Conservation (phyloP, 2,113 vertebrate species). For the Australoheros scitulus region DNA sequence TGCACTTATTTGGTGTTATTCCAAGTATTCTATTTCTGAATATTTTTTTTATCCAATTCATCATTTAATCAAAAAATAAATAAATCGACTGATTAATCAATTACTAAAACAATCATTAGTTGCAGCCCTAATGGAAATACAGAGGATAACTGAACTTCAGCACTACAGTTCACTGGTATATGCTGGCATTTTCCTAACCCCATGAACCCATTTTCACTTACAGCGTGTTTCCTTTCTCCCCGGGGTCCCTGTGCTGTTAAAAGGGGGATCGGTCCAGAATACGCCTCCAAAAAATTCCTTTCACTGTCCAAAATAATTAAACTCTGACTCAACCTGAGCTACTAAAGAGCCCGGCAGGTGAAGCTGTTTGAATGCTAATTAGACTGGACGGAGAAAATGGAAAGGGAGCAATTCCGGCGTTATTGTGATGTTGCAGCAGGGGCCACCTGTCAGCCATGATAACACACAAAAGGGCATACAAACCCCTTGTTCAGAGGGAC, state of each 20-base stretch:
- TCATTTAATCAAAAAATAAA: too few species aligned
- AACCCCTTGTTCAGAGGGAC: neutral
- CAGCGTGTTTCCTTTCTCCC: neutral
- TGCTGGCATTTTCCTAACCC: neutral
- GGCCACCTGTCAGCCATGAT: slow-evolving; percentile 26
- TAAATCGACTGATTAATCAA: too few species aligned
- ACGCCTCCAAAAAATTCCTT: neutral
- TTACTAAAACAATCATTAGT: too few species aligned
- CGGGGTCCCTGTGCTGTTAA: neutral
- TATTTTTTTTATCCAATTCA: too few species aligned
- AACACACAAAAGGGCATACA: slow-evolving; percentile 17
- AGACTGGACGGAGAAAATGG: slow-evolving; percentile 4
- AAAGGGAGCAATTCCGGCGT: neutral
- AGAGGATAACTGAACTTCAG: neutral
- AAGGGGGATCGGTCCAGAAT: neutral
- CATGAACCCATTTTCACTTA: neutral
- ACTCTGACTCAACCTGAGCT: neutral
- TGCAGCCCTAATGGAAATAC: neutral
- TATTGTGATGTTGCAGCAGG: neutral
- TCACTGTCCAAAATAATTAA: slow-evolving; percentile 27
- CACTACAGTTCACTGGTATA: neutral
- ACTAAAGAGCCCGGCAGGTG: slow-evolving; percentile 12
- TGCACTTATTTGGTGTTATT: too few species aligned
- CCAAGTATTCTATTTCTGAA: too few species aligned
- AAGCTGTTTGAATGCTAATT: slow-evolving; percentile 29